Evolutionary conservation across 2,888 invertebrate species (phyloP).

Genomic region (Elysia crispata): DNA sequence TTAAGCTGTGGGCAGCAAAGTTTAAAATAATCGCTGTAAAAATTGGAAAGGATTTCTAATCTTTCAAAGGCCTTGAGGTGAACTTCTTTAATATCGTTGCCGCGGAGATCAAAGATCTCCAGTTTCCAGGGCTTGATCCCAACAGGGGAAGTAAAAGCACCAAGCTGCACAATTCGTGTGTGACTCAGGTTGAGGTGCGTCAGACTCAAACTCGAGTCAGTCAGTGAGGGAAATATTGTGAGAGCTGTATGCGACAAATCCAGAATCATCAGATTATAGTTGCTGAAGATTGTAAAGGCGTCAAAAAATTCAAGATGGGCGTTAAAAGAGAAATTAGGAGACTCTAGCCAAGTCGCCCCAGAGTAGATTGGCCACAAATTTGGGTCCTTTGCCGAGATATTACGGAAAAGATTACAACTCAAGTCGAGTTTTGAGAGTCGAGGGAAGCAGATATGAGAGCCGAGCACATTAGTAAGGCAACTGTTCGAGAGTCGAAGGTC

Average conservation of each 20-base stretch:
- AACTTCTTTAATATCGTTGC: background rate
- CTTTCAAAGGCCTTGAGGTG: constrained; percentile 10
- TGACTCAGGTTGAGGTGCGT: constrained; percentile 12
- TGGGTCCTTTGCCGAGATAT: background rate
- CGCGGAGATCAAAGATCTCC: constrained; percentile 20
- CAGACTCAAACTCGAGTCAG: background rate
- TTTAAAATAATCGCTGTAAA: constrained; percentile 36
- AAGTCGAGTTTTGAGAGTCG: background rate
- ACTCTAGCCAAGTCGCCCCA: background rate
- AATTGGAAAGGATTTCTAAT: background rate
- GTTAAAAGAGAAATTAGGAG: background rate
- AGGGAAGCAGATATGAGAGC: background rate
- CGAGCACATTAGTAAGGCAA: background rate
- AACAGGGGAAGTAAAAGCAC: background rate
- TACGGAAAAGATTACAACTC: background rate
- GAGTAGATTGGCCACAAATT: background rate
- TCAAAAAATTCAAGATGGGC: background rate
- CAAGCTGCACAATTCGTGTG: background rate
- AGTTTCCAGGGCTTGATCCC: background rate
- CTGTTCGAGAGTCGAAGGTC: constrained; percentile 1
- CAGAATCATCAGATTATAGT: background rate
- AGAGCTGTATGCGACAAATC: background rate
- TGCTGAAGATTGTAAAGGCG: background rate
- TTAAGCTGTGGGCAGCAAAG: constrained; percentile 47
- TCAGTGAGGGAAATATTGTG: background rate